Evolutionary conservation across 2,113 vertebrate genomes (phyloP).

Genomic region (Cinclus mexicanus): DNA sequence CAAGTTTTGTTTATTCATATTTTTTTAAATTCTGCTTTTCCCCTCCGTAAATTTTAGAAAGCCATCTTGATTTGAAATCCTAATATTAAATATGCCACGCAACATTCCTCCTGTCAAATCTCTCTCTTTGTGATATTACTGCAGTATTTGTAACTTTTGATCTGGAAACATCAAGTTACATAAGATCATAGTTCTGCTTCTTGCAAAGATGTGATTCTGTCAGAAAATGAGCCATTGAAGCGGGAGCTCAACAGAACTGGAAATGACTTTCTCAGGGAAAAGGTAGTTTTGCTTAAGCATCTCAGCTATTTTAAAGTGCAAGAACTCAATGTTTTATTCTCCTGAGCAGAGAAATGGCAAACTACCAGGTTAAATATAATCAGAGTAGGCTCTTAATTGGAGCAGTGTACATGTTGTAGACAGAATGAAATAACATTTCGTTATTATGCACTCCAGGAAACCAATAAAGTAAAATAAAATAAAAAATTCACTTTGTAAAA

Average conservation of each 20-base stretch:
- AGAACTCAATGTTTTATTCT: constrained; percentile 24
- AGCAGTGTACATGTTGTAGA: neutral
- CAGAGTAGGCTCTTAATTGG: neutral
- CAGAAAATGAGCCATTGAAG: constrained; percentile 63
- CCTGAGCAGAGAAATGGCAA: neutral
- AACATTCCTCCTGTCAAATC: neutral
- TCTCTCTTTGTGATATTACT: neutral
- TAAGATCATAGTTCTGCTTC: constrained; percentile 58
- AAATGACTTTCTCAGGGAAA: constrained; percentile 65
- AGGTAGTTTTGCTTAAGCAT: constrained; percentile 38
- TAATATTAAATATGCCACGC: neutral
- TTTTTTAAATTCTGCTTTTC: neutral
- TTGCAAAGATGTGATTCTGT: constrained; percentile 60
- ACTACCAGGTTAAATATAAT: constrained; percentile 32
- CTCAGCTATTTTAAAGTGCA: constrained; percentile 31
- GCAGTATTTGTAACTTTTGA: constrained; percentile 63
- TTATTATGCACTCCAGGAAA: constrained; percentile 14
- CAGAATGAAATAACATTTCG: constrained; percentile 6
- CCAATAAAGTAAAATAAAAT: constrained; percentile 17
- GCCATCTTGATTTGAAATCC: neutral
- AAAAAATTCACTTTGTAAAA: neutral
- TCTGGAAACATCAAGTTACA: constrained; percentile 69
- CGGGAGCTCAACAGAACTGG: constrained; percentile 63
- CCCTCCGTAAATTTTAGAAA: neutral
- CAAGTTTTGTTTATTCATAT: neutral